Evolutionary conservation across 2,797 vertebrate species (phyloP).

Genomic region (Danio kyathit): DNA sequence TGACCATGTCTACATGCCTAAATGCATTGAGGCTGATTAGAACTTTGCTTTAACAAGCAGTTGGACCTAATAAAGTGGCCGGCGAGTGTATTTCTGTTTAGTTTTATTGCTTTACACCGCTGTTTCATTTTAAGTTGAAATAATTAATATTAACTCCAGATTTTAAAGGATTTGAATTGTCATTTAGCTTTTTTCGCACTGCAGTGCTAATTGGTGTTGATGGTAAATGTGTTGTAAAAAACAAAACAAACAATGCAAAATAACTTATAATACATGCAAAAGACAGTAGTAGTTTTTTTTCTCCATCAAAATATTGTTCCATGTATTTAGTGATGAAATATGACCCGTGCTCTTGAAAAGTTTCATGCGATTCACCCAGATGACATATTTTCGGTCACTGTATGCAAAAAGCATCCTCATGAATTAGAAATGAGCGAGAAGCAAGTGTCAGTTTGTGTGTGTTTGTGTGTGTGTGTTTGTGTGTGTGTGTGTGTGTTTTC

Average conservation of each 20-base stretch:
- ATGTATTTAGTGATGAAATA: not conserved
- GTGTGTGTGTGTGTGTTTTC: slow-evolving; percentile 41
- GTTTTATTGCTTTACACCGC: too few species aligned
- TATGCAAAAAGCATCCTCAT: slow-evolving; percentile 45
- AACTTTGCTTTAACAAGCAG: too few species aligned
- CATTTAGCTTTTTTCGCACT: not conserved
- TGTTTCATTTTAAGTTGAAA: too few species aligned
- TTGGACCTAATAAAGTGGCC: too few species aligned
- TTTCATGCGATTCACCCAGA: not conserved
- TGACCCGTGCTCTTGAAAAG: not conserved
- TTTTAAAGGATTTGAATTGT: not conserved
- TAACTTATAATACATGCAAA: not conserved
- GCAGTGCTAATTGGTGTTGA: not conserved
- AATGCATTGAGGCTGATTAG: too few species aligned
- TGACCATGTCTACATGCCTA: too few species aligned
- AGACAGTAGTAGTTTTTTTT: not conserved
- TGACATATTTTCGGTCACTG: slow-evolving; percentile 40
- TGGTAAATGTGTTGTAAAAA: not conserved
- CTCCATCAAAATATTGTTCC: not conserved
- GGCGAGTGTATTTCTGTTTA: too few species aligned
- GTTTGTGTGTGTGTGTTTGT: slow-evolving; percentile 42
- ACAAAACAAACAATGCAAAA: not conserved
- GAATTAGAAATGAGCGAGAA: slow-evolving; percentile 54
- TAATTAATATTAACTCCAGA: not conserved
- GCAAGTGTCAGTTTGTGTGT: slow-evolving; percentile 30